Percentiles rank a stretch among this genome's conserved stretches.
Conservation (phyloP, 2,113 vertebrate species). For the Axis porcinus region DNA sequence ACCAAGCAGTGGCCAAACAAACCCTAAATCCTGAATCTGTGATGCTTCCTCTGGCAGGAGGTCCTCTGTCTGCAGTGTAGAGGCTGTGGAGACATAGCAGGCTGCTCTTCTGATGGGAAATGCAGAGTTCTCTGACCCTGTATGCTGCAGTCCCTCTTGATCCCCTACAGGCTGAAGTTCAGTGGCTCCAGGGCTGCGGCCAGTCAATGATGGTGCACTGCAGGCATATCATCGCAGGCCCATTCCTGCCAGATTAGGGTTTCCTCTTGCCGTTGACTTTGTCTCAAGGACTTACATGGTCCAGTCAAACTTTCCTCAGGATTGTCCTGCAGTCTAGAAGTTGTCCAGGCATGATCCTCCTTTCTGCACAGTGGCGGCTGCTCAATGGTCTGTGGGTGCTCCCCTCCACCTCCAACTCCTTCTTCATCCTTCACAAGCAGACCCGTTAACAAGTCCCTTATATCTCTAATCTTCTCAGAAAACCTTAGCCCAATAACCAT, state of each 20-base stretch:
- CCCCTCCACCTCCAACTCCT: background rate
- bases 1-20: background rate
- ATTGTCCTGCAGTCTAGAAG: background rate
- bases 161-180: background rate
- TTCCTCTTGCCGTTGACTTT: background rate
- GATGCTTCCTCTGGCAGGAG: background rate
- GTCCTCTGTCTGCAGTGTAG: background rate
- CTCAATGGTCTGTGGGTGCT: background rate
- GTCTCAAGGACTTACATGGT: background rate
- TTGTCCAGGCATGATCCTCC: background rate
- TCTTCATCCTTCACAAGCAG: background rate
- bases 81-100: accelerated
- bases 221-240: background rate
- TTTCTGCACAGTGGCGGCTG: background rate
- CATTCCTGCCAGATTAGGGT: background rate
- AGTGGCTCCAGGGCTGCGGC: background rate
- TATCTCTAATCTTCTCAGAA: background rate
- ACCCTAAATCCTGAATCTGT: background rate
- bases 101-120: background rate
- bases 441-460: too few species aligned
- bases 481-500: background rate
- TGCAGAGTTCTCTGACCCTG: background rate
- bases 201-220: background rate
- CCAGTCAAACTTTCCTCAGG: background rate
- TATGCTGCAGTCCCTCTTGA: background rate